Evolutionary conservation across 2,888 invertebrate genomes (phyloP).

Genomic region (Gari tellinella): DNA sequence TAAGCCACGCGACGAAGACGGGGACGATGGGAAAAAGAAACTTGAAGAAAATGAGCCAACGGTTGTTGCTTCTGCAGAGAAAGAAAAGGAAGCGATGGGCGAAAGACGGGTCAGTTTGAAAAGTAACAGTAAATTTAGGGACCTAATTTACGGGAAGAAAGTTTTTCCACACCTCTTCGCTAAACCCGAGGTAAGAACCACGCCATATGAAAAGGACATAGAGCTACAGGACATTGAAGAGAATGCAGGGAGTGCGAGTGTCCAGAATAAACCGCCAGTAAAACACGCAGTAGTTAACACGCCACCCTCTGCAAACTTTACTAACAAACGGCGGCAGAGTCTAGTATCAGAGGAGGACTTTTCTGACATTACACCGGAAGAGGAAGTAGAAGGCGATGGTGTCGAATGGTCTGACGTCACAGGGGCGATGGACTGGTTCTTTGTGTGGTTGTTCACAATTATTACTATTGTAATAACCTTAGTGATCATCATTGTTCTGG

Average conservation of each 20-base stretch:
- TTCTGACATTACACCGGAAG: not conserved
- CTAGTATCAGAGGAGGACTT: constrained; percentile 1
- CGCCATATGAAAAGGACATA: not conserved
- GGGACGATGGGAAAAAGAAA: not conserved
- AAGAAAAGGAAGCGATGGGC: too few relatives aligned
- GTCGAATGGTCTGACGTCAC: constrained; percentile 56
- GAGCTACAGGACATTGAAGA: not conserved
- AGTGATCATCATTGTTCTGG: constrained; percentile 21
- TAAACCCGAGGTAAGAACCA: too few relatives aligned
- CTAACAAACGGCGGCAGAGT: not conserved
- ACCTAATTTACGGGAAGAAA: constrained; percentile 3
- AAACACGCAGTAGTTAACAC: too few relatives aligned
- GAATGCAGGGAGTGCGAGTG: too few relatives aligned
- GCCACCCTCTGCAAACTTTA: too few relatives aligned
- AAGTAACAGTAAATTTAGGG: not conserved
- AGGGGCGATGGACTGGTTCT: constrained; percentile 51
- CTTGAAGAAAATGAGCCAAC: too few relatives aligned
- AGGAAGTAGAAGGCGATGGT: constrained; percentile 4
- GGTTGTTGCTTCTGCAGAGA: too few relatives aligned
- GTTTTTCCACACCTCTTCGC: not conserved
- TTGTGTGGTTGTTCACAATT: constrained; percentile 49
- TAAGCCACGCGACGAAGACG: not conserved
- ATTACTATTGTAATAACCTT: constrained; percentile 38
- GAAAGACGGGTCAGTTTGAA: not conserved
- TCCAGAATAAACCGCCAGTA: too few relatives aligned